Conservation (phyloP, 2,113 vertebrate species). For the Heterotilapia buettikoferi region DNA sequence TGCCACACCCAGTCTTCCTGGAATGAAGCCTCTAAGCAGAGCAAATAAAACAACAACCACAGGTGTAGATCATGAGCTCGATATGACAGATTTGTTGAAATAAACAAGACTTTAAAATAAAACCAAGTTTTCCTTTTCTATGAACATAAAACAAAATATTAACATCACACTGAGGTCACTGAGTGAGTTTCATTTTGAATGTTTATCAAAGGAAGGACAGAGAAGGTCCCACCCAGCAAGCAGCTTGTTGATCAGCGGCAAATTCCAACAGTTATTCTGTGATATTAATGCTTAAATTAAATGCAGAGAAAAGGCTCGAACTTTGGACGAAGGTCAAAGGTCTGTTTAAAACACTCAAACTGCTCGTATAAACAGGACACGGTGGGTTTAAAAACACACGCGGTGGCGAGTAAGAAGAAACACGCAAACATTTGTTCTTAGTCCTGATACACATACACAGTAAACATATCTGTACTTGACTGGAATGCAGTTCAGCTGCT, state of each 20-base stretch:
- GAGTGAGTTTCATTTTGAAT: not conserved
- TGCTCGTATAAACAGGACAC: not conserved
- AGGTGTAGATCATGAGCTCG: fast-evolving
- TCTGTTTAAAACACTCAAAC: fast-evolving
- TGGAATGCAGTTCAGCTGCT: not conserved
- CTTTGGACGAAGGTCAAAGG: fast-evolving
- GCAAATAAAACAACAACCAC: not conserved
- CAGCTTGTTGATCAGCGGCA: not conserved
- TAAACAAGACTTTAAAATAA: not conserved
- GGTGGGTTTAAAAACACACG: not conserved
- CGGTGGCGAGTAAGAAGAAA: not conserved
- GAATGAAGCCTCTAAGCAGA: fast-evolving
- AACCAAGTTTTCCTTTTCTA: fast-evolving
- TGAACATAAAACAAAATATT: fast-evolving
- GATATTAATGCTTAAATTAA: not conserved
- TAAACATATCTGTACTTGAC: not conserved
- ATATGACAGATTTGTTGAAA: fast-evolving
- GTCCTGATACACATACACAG: not conserved
- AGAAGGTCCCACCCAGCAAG: fast-evolving
- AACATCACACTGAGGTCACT: fast-evolving
- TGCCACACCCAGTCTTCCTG: fast-evolving
- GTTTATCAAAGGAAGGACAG: fast-evolving
- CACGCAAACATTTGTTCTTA: not conserved
- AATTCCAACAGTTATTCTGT: fast-evolving
- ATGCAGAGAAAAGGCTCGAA: fast-evolving